Evolutionary conservation across 2,797 vertebrate genomes (phyloP).

Genomic region (Myotis daubentonii): DNA sequence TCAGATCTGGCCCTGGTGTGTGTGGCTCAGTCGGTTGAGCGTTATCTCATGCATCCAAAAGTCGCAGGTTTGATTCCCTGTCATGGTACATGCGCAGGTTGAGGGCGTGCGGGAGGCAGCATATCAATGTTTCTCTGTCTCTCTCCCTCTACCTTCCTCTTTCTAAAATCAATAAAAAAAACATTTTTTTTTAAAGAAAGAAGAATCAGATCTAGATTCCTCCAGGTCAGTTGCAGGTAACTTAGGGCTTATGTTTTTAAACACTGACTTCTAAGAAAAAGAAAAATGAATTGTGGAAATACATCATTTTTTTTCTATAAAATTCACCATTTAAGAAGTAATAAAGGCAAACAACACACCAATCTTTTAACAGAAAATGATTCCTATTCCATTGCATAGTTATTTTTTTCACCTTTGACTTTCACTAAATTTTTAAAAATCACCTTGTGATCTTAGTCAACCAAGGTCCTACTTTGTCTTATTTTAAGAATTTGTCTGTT

Average conservation of each 20-base stretch:
- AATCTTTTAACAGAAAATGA: neutral
- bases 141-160: neutral
- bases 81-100: neutral
- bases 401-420: neutral
- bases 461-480: neutral
- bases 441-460: neutral
- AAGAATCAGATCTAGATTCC: neutral
- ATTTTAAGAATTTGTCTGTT: neutral
- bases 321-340: neutral
- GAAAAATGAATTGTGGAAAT: neutral
- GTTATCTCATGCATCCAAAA: neutral
- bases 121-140: neutral
- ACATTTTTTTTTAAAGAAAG: neutral
- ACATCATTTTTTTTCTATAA: neutral
- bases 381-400: neutral
- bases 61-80: neutral
- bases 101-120: neutral
- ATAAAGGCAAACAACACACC: neutral
- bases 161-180: neutral
- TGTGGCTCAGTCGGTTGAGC: neutral
- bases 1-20: neutral
- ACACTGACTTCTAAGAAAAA: neutral
- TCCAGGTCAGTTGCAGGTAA: neutral
- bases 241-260: neutral
- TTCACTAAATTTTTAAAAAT: neutral